These are phyloP conservation scores for Cerastis leucographa DNA, from an alignment of 2,888 invertebrate genomes.

Conservation along the genomic window DNA sequence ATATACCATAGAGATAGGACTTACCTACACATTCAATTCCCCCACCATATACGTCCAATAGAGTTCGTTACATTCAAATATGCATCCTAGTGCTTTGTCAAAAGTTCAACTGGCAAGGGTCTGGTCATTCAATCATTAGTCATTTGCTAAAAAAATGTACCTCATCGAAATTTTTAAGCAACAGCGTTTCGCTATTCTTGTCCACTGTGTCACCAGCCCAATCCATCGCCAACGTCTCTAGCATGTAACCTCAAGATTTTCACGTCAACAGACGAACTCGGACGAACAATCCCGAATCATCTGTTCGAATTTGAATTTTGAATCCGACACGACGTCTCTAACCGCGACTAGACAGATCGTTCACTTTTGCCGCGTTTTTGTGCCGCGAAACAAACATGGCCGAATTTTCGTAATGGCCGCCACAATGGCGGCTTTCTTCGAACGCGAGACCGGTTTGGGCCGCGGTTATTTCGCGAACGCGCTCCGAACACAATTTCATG, in stretches of 20 bases:
- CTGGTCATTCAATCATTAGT: not conserved
- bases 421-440: slow-evolving; percentile 82
- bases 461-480: slow-evolving; percentile 80
- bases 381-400: slow-evolving; percentile 84
- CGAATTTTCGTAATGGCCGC: slow-evolving; percentile 87
- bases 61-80: slow-evolving; percentile 25
- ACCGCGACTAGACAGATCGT: slow-evolving; percentile 74
- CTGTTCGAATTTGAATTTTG: slow-evolving; percentile 74
- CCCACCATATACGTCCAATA: slow-evolving; percentile 23
- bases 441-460: slow-evolving; percentile 81
- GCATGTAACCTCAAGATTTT: slow-evolving; percentile 68
- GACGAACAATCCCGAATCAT: slow-evolving; percentile 71
- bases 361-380: slow-evolving; percentile 84
- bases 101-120: not conserved
- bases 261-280: slow-evolving; percentile 64
- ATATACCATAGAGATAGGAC: slow-evolving; percentile 28
- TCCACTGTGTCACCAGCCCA: slow-evolving; percentile 38
- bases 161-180: not conserved
- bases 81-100: not conserved
- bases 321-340: slow-evolving; percentile 72
- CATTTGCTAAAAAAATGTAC: not conserved
- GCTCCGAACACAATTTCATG: slow-evolving; percentile 76
- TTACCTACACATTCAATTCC: not conserved
- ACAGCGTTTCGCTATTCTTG: slow-evolving; percentile 49
- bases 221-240: slow-evolving; percentile 60